Base-by-base conservation (phyloP, 2,797 vertebrate species). In the Sebastes taczanowskii region DNA sequence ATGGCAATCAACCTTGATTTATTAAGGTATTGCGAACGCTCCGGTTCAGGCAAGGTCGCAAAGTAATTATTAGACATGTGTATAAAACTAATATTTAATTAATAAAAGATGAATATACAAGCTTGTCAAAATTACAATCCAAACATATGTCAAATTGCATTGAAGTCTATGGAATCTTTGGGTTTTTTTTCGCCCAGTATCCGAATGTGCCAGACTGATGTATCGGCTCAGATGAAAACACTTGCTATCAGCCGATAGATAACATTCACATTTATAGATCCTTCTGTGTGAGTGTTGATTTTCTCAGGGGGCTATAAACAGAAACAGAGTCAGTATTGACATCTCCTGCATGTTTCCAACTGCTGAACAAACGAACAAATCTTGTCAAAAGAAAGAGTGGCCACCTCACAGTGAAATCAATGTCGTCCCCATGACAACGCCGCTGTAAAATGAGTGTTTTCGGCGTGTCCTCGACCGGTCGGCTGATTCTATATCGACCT, bases 361-460 rank as follows among this genome's bases (percentile, higher is more conserved):
- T 1, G 22, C 25, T 25, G 67, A 71, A 46, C 61, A 58, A 22
- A 32, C 11, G 1, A 27, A 27, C 46, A 60, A 20, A 46, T 67
- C 20, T 46, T 4, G 34, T 52, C 52, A 22, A 29, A 23, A 11
- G 6, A 20, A 25, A 29, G 62, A 69, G 58, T 27, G 3, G n/a
- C 34, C 25, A 5, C 46, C 58, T 34, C 27, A 0, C 9, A 5
- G 29, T 7, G 23, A 60, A 61, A 71, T 81, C 73, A 55, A 67
- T 46, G 80, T 13, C 3, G n/a, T 82, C 46, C 1, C 62, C 11
- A 62, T 77, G 80, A 49, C 80, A 32, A 72, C 46, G 34, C 25
- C 6, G 67, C 67, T 38, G 60, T 63, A 63, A 63, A 42, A 11
- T 13, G 11, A 11, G 32, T 60, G 30, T 62, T 62, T 61, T 34